Conservation (phyloP, 2,888 invertebrate species). For the Chrysolina americana region DNA sequence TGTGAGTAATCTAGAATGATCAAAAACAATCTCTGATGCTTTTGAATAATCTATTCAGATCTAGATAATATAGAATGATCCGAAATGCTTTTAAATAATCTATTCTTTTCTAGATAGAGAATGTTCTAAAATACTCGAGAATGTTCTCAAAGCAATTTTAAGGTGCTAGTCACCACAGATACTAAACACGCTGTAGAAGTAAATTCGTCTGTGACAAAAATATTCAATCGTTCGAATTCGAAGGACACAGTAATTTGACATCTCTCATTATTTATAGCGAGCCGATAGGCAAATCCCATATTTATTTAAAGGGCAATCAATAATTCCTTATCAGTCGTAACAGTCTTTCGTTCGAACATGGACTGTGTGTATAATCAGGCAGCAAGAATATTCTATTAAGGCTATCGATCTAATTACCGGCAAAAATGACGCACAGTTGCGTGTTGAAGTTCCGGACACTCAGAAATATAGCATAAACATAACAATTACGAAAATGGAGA, state of each 20-base stretch:
- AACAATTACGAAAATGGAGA: constrained; percentile 27
- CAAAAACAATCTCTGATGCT: too few species aligned
- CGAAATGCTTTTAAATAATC: too few species aligned
- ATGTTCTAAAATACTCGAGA: too few species aligned
- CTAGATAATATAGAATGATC: too few species aligned
- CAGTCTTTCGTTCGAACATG: constrained; percentile 34
- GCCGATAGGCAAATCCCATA: constrained; percentile 15
- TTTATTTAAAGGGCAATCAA: constrained; percentile 34
- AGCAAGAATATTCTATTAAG: constrained; percentile 39
- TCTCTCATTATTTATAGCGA: constrained; percentile 15
- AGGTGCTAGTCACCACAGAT: too few species aligned
- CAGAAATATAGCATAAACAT: constrained; percentile 30
- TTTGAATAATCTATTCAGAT: too few species aligned
- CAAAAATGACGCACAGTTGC: constrained; percentile 62
- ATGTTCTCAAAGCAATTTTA: too few species aligned
- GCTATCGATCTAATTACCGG: constrained; percentile 55
- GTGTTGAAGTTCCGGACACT: constrained; percentile 49
- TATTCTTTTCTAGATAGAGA: too few species aligned
- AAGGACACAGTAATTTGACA: neutral
- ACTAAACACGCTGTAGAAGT: too few species aligned
- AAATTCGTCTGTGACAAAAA: too few species aligned
- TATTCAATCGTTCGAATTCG: neutral
- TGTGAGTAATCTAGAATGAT: too few species aligned
- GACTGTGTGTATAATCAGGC: constrained; percentile 38
- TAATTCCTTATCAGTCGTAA: constrained; percentile 35